These are phyloP conservation scores for Melopsittacus undulatus DNA, from an alignment of 2,797 vertebrate species.

Conservation along the genomic window DNA sequence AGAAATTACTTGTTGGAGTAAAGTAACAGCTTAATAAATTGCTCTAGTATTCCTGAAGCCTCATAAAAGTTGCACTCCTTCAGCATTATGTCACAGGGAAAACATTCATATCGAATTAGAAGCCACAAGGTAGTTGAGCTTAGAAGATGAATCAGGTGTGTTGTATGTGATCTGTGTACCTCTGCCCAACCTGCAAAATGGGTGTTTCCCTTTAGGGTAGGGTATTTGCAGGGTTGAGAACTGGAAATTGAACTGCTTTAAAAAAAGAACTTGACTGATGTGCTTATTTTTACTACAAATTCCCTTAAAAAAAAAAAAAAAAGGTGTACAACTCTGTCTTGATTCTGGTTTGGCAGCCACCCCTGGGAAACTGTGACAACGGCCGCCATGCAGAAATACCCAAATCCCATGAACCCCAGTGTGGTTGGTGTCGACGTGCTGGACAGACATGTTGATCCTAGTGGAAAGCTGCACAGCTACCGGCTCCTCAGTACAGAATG, in stretches of 20 bases:
- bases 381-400: constrained; percentile 98
- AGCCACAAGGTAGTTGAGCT: not conserved
- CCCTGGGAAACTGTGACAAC: constrained; percentile 97
- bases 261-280: rapidly evolving
- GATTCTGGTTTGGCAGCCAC: constrained; percentile 79
- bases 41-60: rapidly evolving
- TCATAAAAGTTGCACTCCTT: not conserved
- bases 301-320: not conserved
- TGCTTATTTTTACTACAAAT: not conserved
- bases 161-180: rapidly evolving
- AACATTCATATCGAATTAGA: rapidly evolving
- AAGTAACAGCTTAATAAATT: not conserved
- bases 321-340: not conserved
- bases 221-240: not conserved
- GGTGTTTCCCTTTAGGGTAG: not conserved
- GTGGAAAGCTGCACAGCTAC: constrained; percentile 91
- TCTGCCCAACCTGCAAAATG: rapidly evolving
- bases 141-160: rapidly evolving
- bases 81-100: not conserved
- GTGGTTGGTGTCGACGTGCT: constrained; percentile 96
- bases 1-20: not conserved
- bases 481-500: constrained; percentile 95
- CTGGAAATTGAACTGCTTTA: not conserved
- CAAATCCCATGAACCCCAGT: constrained; percentile 97
- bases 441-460: constrained; percentile 83